Evolutionary conservation across 2,797 vertebrate species (phyloP).

Genomic region (Cheirogaleus major): DNA sequence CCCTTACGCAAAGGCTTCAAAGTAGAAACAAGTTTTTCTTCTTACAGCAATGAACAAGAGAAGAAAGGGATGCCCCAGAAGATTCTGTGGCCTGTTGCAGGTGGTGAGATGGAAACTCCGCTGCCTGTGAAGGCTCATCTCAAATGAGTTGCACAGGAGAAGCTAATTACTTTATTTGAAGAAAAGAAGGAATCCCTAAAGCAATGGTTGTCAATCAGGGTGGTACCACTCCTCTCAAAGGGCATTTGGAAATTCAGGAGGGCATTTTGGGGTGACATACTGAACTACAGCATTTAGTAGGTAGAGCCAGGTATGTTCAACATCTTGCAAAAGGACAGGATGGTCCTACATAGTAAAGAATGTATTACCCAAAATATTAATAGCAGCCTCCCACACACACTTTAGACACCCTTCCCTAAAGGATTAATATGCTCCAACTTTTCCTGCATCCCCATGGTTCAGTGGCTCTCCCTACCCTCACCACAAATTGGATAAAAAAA

Average conservation of each 20-base stretch:
- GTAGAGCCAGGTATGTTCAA: not conserved
- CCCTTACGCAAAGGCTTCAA: conserved; percentile 16
- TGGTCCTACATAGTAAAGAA: not conserved
- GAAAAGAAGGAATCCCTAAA: not conserved
- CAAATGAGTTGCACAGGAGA: not conserved
- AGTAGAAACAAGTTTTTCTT: not conserved
- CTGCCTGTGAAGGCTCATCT: not conserved
- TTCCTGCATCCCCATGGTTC: rapidly evolving
- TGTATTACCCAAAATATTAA: not conserved
- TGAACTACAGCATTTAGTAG: not conserved
- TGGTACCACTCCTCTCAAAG: not conserved
- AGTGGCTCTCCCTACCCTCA: not conserved
- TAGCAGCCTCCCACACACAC: not conserved
- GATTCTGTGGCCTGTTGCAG: not conserved
- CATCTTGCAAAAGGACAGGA: conserved; percentile 2
- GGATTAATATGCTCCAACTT: not conserved
- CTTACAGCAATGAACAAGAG: conserved; percentile 13
- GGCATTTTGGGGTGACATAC: not conserved
- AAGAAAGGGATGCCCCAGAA: conserved; percentile 33
- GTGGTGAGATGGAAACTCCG: not conserved
- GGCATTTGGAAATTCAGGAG: not conserved
- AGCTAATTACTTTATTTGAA: not conserved
- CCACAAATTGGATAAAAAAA: conserved; percentile 25
- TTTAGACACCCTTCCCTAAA: not conserved
- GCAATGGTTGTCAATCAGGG: not conserved